phyloP scores from a whole-genome alignment of 2,113 vertebrate genomes.

The Silurus asotus region DNA sequence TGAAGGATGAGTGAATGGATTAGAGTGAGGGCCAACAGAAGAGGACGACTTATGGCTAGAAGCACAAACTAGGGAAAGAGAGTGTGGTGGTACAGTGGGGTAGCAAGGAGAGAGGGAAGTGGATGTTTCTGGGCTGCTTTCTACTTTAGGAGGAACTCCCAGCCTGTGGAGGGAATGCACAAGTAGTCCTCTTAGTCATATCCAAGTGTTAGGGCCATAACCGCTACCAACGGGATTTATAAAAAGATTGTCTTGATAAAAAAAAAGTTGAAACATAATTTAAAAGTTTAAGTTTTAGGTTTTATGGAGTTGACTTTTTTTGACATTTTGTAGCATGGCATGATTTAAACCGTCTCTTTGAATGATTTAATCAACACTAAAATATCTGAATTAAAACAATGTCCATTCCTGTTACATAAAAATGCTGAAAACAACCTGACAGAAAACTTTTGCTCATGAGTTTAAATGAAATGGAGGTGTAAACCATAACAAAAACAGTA shows the following conservation, averaged over 20 bases:
- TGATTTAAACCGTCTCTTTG: not conserved
- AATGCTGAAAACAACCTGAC: not conserved
- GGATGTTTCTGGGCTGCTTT: slow-evolving; percentile 87
- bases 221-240: slow-evolving; percentile 14
- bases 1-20: slow-evolving; percentile 64
- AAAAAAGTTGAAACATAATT: slow-evolving; percentile 3
- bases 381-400: not conserved
- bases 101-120: slow-evolving; percentile 72
- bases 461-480: slow-evolving; percentile 32
- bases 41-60: slow-evolving; percentile 61
- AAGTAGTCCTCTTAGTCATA: slow-evolving; percentile 89
- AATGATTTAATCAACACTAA: not conserved
- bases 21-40: slow-evolving; percentile 60
- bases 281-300: not conserved
- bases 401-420: not conserved
- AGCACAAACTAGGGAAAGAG: slow-evolving; percentile 66
- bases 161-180: slow-evolving; percentile 97
- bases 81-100: slow-evolving; percentile 64
- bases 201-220: slow-evolving; percentile 60
- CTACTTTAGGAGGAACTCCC: slow-evolving; percentile 97
- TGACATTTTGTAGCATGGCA: not conserved
- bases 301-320: slow-evolving; percentile 21
- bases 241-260: slow-evolving; percentile 5
- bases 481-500: slow-evolving; percentile 32
- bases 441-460: slow-evolving; percentile 6